Evolutionary conservation across 2,113 vertebrate genomes (phyloP), one percentile per base, ranked within the genome.

Genomic region (Motacilla alba): DNA sequence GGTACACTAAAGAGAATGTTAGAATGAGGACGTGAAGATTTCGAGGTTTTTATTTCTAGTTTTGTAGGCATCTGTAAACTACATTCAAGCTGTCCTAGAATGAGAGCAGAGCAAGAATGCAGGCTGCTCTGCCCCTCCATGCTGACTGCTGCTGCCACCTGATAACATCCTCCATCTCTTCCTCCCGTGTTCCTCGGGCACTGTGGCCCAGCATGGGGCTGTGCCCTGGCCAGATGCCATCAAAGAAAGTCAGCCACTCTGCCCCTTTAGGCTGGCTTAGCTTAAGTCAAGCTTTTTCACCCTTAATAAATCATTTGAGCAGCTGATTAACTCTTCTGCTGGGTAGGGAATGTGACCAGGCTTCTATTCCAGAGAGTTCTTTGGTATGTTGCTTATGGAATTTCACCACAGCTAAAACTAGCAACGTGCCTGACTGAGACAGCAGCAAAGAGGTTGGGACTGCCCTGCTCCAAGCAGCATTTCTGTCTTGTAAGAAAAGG

Each of bases 11-110:
- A 82, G 78, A 77, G 67, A 93, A 82, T 28, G 72, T 90, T 59
- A 92, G 83, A 94, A 93, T 75, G 80, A 88, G 88, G 93, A 91
- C 79, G 19, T 15, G 68, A 92, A 83, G 64, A 92, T 91, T 95
- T 91, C 68, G 41, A 93, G 79, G 88, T 37, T 88, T 91, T 94
- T 93, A 95, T 93, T 92, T 83, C 94, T 67, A 90, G 76, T 95
- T 95, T 69, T 80, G 47, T 67, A 77, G 69, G 79, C 94, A 92
- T 91, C 93, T 88, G 64, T 77, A 92, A 96, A 66, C 76, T 75
- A 59, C 76, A 59, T 77, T 78, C 83, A 86, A 92, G 88, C 92
- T 86, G 76, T 62, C 83, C 87, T 68, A 64, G 79, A 95, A 53
- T 13, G 47, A 0, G 3, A 66, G 41, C 67, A 87, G 46, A 2